Evolutionary conservation across 1,140 invertebrate genomes (phyloP).

Genomic region (Teleopsis dalmanni): DNA sequence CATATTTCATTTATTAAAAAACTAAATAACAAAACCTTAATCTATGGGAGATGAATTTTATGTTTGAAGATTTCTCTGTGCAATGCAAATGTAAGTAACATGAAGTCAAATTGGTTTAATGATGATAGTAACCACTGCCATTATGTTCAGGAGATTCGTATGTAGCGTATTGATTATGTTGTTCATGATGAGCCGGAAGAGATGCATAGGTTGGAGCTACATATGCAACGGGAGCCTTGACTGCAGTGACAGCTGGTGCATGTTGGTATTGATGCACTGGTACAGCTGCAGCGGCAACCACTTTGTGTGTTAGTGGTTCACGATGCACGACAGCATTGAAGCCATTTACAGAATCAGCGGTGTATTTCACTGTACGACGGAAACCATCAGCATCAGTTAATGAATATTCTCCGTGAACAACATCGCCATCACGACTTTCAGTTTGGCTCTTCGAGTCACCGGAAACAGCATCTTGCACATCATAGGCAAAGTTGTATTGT

Average conservation of each 20-base stretch:
- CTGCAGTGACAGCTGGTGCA: slow-evolving; percentile 15
- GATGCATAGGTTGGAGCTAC: slow-evolving; percentile 8
- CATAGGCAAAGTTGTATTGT: slow-evolving; percentile 48
- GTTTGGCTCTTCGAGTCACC: slow-evolving; percentile 53
- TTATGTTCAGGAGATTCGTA: slow-evolving; percentile 34
- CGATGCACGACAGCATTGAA: slow-evolving; percentile 45
- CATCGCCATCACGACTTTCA: slow-evolving; percentile 53
- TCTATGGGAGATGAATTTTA: too few species aligned
- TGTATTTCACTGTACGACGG: slow-evolving; percentile 45
- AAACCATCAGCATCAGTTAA: slow-evolving; percentile 42
- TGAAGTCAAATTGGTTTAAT: slow-evolving; percentile 18
- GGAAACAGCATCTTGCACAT: slow-evolving; percentile 49
- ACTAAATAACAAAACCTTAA: slow-evolving; percentile 8
- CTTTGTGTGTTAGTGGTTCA: slow-evolving; percentile 38
- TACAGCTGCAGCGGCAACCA: slow-evolving; percentile 24
- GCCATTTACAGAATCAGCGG: slow-evolving; percentile 41
- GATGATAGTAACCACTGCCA: slow-evolving; percentile 31
- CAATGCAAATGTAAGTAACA: background rate
- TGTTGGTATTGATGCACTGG: slow-evolving; percentile 28
- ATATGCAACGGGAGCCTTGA: background rate
- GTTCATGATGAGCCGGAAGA: slow-evolving; percentile 3
- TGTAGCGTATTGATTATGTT: slow-evolving; percentile 19
- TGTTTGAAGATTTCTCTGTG: too few species aligned
- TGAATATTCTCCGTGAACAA: slow-evolving; percentile 45
- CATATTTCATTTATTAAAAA: slow-evolving; percentile 1